phyloP scores from a whole-genome alignment of 2,888 invertebrate genomes.

The Epinotia ramella region DNA sequence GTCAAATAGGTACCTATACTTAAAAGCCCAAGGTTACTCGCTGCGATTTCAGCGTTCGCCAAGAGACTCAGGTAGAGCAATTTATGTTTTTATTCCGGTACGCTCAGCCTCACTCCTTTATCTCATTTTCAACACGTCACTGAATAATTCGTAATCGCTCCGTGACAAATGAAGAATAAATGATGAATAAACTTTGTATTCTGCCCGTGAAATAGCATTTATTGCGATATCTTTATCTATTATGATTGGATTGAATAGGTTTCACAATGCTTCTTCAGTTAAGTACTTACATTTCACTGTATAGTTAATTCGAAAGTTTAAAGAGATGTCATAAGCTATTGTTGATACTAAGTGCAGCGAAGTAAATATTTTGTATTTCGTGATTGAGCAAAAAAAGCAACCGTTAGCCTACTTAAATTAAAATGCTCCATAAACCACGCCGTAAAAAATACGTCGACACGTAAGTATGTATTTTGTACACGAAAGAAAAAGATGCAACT shows the following conservation, averaged over 20 bases:
- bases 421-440: neutral
- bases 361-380: constrained; percentile 16
- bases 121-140: constrained; percentile 45
- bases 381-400: neutral
- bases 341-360: constrained; percentile 19
- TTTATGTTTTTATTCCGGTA: constrained; percentile 39
- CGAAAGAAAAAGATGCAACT: no score
- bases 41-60: constrained; percentile 11
- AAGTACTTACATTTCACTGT: constrained; percentile 25
- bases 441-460: no score
- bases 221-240: constrained; percentile 42
- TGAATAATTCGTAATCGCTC: constrained; percentile 42
- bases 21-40: constrained; percentile 21
- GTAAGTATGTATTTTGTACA: no score
- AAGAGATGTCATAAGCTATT: constrained; percentile 33
- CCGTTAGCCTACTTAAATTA: neutral
- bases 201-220: constrained; percentile 41
- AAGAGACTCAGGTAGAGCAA: constrained; percentile 42
- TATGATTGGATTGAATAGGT: constrained; percentile 38
- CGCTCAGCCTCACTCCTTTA: constrained; percentile 39
- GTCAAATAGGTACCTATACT: neutral
- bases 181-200: constrained; percentile 38
- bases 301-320: constrained; percentile 17
- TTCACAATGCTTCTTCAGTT: constrained; percentile 32
- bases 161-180: constrained; percentile 43